Evolutionary conservation across 2,113 vertebrate species (phyloP).

Genomic region (Dolichotis patagonum): DNA sequence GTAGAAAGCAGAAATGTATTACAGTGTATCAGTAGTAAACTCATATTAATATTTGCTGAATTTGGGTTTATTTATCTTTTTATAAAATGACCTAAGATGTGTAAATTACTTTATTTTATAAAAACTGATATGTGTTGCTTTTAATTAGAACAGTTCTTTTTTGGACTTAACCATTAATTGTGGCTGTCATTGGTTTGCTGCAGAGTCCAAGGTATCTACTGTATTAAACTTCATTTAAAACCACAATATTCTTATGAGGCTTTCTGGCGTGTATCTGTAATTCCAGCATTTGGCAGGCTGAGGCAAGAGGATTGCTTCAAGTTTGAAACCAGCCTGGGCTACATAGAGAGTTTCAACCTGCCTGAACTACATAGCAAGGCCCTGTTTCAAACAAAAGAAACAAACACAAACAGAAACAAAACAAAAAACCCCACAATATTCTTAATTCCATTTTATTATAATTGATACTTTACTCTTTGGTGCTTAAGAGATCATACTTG

Average conservation of each 20-base stretch:
- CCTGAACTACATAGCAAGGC: neutral
- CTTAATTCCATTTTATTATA: constrained; percentile 3
- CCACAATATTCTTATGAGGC: neutral
- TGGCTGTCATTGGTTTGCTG: constrained; percentile 41
- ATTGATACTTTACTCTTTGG: constrained; percentile 26
- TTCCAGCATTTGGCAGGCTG: neutral
- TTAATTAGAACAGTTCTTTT: constrained; percentile 51
- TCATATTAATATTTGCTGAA: constrained; percentile 15
- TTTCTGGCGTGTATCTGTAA: neutral
- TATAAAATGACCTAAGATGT: constrained; percentile 43
- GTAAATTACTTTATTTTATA: constrained; percentile 49
- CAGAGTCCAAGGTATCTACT: neutral
- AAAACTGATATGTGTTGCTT: constrained; percentile 41
- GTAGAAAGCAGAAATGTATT: constrained; percentile 45
- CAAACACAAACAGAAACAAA: neutral
- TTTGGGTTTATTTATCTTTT: neutral
- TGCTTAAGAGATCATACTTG: constrained; percentile 43
- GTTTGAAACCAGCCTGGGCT: neutral
- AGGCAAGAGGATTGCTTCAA: neutral
- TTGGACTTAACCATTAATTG: constrained; percentile 20
- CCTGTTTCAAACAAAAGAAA: neutral
- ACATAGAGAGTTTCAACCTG: neutral
- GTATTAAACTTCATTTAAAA: constrained; percentile 51
- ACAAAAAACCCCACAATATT: neutral
- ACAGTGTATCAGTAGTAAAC: constrained; percentile 1